These are phyloP conservation scores for Calypte anna DNA, from an alignment of 2,113 vertebrate genomes.

Conservation along the genomic window DNA sequence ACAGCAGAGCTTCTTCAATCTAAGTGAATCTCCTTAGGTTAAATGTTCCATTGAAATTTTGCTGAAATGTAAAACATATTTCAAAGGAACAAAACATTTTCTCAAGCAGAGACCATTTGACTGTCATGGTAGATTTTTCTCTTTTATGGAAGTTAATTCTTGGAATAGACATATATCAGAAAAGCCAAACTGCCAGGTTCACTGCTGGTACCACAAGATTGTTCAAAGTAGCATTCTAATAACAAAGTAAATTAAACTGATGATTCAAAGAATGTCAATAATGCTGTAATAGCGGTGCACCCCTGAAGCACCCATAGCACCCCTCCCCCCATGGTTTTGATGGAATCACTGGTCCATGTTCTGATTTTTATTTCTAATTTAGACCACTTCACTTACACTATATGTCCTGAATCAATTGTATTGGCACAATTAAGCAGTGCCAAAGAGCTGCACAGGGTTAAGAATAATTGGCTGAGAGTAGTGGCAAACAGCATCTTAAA, in stretches of 20 bases:
- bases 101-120: constrained; percentile 47
- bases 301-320: fast-evolving
- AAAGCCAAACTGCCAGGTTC: background rate
- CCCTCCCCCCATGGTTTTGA: background rate
- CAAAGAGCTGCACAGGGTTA: background rate
- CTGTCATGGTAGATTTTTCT: constrained; percentile 54
- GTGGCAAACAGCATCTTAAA: background rate
- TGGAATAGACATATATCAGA: constrained; percentile 25
- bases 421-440: background rate
- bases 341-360: background rate
- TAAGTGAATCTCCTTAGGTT: constrained; percentile 50
- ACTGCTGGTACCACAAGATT: background rate
- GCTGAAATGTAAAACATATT: constrained; percentile 64
- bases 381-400: background rate
- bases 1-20: constrained; percentile 32
- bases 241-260: background rate
- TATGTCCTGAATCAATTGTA: background rate
- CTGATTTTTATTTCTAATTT: background rate
- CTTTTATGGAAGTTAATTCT: constrained; percentile 28
- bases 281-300: background rate
- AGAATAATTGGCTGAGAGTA: constrained; percentile 13
- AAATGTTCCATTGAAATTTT: constrained; percentile 67
- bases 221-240: background rate
- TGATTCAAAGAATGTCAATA: background rate
- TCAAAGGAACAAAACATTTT: constrained; percentile 64